These are phyloP conservation scores for Venturia canescens DNA, from an alignment of 1,140 invertebrate species.

Conservation along the genomic window DNA sequence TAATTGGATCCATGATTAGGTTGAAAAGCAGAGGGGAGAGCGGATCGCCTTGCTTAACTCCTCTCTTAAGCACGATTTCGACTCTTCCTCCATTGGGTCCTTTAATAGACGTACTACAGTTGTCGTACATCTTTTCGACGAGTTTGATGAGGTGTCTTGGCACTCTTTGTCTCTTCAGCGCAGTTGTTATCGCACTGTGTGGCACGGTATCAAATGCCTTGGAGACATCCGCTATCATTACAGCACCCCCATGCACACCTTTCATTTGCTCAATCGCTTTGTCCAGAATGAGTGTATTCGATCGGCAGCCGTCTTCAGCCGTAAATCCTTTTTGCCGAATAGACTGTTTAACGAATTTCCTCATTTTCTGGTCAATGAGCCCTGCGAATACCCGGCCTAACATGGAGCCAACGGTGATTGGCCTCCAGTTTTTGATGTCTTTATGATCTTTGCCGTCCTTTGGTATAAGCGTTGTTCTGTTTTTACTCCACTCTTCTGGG, in stretches of 20 bases:
- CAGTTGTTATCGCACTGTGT: constrained; percentile 47
- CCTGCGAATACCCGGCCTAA: constrained; percentile 45
- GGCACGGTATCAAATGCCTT: constrained; percentile 71
- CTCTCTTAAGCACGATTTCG: constrained; percentile 37
- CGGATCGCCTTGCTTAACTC: constrained; percentile 65
- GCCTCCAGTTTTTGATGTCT: constrained; percentile 55
- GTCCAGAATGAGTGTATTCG: constrained; percentile 48
- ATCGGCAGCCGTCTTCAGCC: constrained; percentile 48
- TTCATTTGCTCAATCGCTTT: neutral
- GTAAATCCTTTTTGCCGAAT: constrained; percentile 56
- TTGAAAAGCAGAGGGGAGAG: constrained; percentile 62
- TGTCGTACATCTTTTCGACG: constrained; percentile 36
- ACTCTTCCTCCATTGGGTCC: neutral
- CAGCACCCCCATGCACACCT: neutral
- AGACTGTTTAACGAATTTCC: neutral
- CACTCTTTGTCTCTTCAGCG: constrained; percentile 44
- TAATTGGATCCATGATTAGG: constrained; percentile 60
- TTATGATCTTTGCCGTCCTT: constrained; percentile 51
- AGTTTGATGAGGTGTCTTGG: constrained; percentile 33
- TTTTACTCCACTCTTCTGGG: constrained; percentile 48
- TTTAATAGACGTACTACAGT: constrained; percentile 40
- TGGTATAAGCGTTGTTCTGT: constrained; percentile 56
- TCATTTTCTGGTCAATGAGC: constrained; percentile 35
- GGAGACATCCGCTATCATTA: constrained; percentile 38
- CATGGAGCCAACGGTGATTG: constrained; percentile 56